These are phyloP conservation scores for Unio pictorum DNA, from an alignment of 2,888 invertebrate species.

Conservation along the genomic window DNA sequence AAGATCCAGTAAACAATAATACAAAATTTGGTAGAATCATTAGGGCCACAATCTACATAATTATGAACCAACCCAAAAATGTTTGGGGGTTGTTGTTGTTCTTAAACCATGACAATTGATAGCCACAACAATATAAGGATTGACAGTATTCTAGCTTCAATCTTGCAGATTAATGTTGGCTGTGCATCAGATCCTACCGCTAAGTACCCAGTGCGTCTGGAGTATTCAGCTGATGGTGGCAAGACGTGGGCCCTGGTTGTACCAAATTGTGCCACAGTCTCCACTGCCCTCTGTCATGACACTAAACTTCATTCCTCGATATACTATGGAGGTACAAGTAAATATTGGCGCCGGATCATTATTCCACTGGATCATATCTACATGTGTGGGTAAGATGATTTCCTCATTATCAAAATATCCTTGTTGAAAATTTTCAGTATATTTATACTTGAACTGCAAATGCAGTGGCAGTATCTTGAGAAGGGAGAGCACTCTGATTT, in stretches of 20 bases:
- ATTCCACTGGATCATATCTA: conserved; percentile 67
- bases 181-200: conserved; percentile 65
- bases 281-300: conserved; percentile 63
- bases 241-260: conserved; percentile 69
- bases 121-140: too few relatives aligned
- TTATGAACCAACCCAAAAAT: too few relatives aligned
- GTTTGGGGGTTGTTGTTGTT: too few relatives aligned
- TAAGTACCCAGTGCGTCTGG: conserved; percentile 67
- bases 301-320: conserved; percentile 62
- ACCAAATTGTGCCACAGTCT: conserved; percentile 59
- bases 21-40: too few relatives aligned
- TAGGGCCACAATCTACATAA: too few relatives aligned
- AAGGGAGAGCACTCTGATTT: too few relatives aligned
- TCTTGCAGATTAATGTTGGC: conserved; percentile 71
- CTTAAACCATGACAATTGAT: too few relatives aligned
- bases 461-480: too few relatives aligned
- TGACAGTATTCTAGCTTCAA: too few relatives aligned
- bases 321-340: conserved; percentile 68
- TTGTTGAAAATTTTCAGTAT: not conserved
- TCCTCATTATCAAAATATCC: not conserved
- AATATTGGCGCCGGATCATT: conserved; percentile 67
- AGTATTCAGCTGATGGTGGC: conserved; percentile 71
- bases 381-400: conserved; percentile 69
- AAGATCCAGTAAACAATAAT: too few relatives aligned
- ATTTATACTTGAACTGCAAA: too few relatives aligned